Conservation (phyloP, 2,113 vertebrate genomes). For the Pyxicephalus adspersus region DNA sequence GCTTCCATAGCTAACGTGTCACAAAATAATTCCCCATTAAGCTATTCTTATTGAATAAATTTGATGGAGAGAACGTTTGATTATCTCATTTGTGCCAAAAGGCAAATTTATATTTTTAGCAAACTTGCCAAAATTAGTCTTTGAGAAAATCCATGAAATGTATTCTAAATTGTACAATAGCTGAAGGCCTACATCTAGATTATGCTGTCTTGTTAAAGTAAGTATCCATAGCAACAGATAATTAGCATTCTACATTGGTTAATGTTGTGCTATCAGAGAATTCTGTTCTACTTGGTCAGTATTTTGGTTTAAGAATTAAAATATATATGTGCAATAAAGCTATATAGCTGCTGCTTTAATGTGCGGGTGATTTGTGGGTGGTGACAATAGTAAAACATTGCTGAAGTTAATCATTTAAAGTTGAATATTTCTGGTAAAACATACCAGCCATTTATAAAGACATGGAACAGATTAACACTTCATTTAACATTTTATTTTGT, state of each 20-base stretch:
- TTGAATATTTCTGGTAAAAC: too few relatives aligned
- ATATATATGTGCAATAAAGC: background rate
- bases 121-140: constrained; percentile 44
- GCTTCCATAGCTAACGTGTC: constrained; percentile 1
- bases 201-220: constrained; percentile 44
- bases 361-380: too few relatives aligned
- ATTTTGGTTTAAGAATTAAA: constrained; percentile 2
- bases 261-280: constrained; percentile 41
- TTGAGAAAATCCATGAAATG: constrained; percentile 38
- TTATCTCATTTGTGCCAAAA: constrained; percentile 47
- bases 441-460: too few relatives aligned
- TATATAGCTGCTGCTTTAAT: too few relatives aligned
- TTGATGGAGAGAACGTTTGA: constrained; percentile 36
- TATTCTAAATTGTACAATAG: constrained; percentile 46
- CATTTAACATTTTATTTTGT: too few relatives aligned
- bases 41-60: constrained; percentile 37
- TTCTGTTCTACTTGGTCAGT: constrained; percentile 29
- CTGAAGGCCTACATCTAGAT: constrained; percentile 41
- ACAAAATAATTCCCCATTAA: constrained; percentile 16
- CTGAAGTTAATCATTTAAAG: too few relatives aligned
- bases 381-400: too few relatives aligned
- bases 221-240: constrained; percentile 49
- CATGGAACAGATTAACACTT: too few relatives aligned
- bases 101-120: constrained; percentile 52
- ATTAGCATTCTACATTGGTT: constrained; percentile 44